Evolutionary conservation across 2,797 vertebrate species (phyloP), one percentile per base, ranked within the genome.

Genomic region (Falco concolor): DNA sequence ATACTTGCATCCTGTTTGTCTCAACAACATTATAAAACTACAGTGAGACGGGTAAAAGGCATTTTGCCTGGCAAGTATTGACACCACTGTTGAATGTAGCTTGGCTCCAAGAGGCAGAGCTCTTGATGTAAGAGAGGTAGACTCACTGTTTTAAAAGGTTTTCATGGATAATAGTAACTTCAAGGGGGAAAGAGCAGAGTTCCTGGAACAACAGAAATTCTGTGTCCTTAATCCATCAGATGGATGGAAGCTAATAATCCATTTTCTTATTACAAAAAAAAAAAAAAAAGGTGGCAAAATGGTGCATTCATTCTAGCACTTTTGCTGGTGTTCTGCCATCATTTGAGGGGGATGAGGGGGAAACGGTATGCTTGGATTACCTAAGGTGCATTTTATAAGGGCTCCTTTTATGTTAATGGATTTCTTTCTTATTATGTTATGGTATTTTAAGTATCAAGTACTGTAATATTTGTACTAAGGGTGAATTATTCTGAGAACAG

Each of bases 141-240:
- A 36, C 5, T 47, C 6, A 3, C 6, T 57, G 19, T 22, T 68
- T 30, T 77, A 30, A 30, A 85, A 79, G 27, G 12, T 85, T 84
- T 67, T 13, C 9, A 10, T 22, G 47, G 38, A 27, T 53, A n/a
- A 27, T 13, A 18, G 54, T 28, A 75, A 65, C n/a, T 57, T 52
- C 8, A 7, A 19, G 68, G 63, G 38, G 25, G 25, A 19, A 49
- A 65, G 32, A 83, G 57, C 72, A 23, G 59, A 81, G 24, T 47
- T 82, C 67, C 38, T 84, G 45, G 49, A 95, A 68, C 61, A 60
- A 30, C 36, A n/a, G 6, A 44, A 85, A 59, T 56, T 76, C 18
- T 22, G 0, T 36, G 9, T 67, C 40, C 0, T 1, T 75, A 56
- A 45, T 30, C 32, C 34, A 27, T 70, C n/a, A 30, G 42, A 9